Percentiles rank a stretch among this genome's conserved stretches.
phyloP scores from a whole-genome alignment of 2,113 vertebrate genomes.

The Actinemys pallida region DNA sequence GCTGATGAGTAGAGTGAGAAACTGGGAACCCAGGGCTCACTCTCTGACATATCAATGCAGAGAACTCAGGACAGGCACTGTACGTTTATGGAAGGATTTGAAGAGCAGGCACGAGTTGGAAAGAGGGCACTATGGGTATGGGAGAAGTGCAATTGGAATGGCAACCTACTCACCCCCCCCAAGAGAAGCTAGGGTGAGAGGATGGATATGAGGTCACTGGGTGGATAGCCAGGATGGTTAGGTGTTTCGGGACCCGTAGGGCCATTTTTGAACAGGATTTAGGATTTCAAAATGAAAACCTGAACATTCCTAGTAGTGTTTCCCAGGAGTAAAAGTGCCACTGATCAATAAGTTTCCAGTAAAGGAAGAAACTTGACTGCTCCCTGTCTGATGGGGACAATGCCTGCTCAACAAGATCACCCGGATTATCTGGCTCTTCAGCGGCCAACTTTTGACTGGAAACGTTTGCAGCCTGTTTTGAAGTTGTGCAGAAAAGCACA shows the following conservation, averaged over 20 bases:
- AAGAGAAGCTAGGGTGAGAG: background rate
- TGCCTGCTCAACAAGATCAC: background rate
- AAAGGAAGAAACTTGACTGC: background rate
- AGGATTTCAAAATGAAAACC: background rate
- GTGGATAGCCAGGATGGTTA: background rate
- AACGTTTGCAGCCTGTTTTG: constrained; percentile 68
- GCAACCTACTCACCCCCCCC: background rate
- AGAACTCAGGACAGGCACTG: background rate
- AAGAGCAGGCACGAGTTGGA: background rate
- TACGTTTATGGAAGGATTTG: background rate
- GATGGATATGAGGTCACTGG: background rate
- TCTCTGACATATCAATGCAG: background rate
- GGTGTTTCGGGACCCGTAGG: background rate
- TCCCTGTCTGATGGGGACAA: background rate
- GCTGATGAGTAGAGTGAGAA: background rate
- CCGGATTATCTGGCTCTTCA: constrained; percentile 13
- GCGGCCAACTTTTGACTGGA: constrained; percentile 58
- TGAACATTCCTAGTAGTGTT: constrained; percentile 30
- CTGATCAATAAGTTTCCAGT: background rate
- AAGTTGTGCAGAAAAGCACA: constrained; percentile 71
- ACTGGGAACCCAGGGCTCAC: background rate
- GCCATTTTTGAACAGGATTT: constrained; percentile 18
- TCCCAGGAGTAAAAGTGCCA: background rate
- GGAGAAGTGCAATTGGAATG: background rate
- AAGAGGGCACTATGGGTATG: background rate